Conservation (phyloP, 1,140 invertebrate species). For the Mylabris phalerata region DNA sequence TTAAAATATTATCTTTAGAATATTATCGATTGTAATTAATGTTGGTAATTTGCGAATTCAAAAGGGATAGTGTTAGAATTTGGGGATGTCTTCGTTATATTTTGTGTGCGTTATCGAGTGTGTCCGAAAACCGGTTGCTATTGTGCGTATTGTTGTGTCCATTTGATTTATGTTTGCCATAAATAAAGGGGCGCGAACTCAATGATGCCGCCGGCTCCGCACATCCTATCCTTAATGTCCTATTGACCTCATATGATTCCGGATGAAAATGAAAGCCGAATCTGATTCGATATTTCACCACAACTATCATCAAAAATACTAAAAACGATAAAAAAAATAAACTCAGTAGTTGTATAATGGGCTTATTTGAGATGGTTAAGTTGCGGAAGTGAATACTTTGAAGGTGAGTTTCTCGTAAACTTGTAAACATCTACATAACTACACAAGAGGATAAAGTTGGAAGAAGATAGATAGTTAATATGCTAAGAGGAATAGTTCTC, state of each 20-base stretch:
- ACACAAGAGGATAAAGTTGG: no score
- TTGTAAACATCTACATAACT: not conserved
- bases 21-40: constrained; percentile 12
- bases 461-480: no score
- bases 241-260: constrained; percentile 15
- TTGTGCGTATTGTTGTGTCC: constrained; percentile 32
- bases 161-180: constrained; percentile 26
- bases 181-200: constrained; percentile 31
- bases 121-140: constrained; percentile 25
- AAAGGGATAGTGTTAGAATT: constrained; percentile 12
- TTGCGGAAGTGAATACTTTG: constrained; percentile 10
- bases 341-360: not conserved
- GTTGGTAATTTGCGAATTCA: constrained; percentile 15
- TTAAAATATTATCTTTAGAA: no score
- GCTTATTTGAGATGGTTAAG: constrained; percentile 15
- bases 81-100: constrained; percentile 1
- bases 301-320: not conserved
- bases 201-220: constrained; percentile 24
- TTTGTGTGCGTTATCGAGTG: constrained; percentile 24
- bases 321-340: not conserved
- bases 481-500: no score
- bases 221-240: constrained; percentile 20
- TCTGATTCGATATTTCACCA: not conserved
- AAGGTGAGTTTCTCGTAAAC: constrained; percentile 1
- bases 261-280: constrained; percentile 6